Percentiles rank a stretch among this genome's conserved stretches.
phyloP scores from a whole-genome alignment of 2,888 invertebrate genomes.

The Acronicta psi region DNA sequence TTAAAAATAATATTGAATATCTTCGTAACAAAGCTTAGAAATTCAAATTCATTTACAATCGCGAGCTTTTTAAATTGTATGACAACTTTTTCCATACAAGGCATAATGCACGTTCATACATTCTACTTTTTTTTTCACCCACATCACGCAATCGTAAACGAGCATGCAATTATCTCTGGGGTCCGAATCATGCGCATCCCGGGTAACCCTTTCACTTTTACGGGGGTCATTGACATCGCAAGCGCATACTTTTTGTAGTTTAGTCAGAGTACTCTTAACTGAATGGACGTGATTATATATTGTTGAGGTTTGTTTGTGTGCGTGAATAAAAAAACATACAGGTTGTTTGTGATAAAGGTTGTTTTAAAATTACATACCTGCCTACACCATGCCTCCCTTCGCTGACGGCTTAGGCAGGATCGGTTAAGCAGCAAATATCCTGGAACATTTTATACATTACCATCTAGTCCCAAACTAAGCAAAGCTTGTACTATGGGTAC shows the following conservation, averaged over 20 bases:
- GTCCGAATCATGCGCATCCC: slow-evolving; percentile 14
- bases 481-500: too few relatives aligned
- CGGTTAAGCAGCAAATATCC: too few relatives aligned
- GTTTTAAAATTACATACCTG: too few relatives aligned
- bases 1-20: too few relatives aligned
- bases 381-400: too few relatives aligned
- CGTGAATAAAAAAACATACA: slow-evolving; percentile 9
- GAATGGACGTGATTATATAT: slow-evolving; percentile 27
- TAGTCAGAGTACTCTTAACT: slow-evolving; percentile 29
- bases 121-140: slow-evolving; percentile 9
- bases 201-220: slow-evolving; percentile 47
- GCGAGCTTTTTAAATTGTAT: not conserved
- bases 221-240: slow-evolving; percentile 26
- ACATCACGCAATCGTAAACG: slow-evolving; percentile 18
- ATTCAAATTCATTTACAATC: too few relatives aligned
- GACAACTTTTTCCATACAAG: not conserved
- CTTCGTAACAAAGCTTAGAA: too few relatives aligned
- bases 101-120: slow-evolving; percentile 4
- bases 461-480: too few relatives aligned
- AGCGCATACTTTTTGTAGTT: slow-evolving; percentile 15
- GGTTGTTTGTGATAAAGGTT: not conserved
- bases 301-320: slow-evolving; percentile 4
- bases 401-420: too few relatives aligned
- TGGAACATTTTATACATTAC: too few relatives aligned
- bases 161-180: slow-evolving; percentile 22